Evolutionary conservation across 2,113 vertebrate genomes (phyloP).

Genomic region (Tautogolabrus adspersus): DNA sequence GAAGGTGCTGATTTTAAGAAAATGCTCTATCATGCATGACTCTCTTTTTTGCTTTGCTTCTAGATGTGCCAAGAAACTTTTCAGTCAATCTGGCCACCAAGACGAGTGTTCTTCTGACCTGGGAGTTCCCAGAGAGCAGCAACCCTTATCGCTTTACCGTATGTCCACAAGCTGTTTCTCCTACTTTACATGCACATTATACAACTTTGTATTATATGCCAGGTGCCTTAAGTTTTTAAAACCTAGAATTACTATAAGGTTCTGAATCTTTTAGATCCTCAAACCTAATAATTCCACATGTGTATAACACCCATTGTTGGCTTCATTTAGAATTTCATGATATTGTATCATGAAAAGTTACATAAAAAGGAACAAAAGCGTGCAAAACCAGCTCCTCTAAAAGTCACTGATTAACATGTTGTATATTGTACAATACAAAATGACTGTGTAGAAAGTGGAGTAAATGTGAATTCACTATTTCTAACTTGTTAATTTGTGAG

Average conservation of each 20-base stretch:
- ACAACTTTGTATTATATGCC: neutral
- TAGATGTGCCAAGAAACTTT: constrained; percentile 98
- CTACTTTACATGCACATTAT: neutral
- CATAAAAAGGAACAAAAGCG: neutral
- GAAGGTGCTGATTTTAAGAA: constrained; percentile 14
- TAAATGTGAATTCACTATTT: neutral
- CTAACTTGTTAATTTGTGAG: constrained; percentile 8
- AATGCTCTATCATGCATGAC: constrained; percentile 11
- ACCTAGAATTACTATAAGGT: neutral
- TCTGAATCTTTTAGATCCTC: neutral
- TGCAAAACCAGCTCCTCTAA: neutral
- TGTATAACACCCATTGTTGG: neutral
- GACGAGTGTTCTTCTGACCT: constrained; percentile 94
- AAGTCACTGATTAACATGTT: too few relatives aligned
- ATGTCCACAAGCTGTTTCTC: constrained; percentile 52
- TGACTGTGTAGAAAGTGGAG: too few relatives aligned
- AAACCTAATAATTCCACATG: too few relatives aligned
- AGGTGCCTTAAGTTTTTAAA: neutral
- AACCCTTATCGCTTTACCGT: constrained; percentile 92
- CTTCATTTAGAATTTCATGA: neutral
- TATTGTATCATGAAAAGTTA: neutral
- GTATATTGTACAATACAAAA: too few relatives aligned
- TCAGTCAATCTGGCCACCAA: constrained; percentile 97
- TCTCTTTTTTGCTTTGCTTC: constrained; percentile 45
- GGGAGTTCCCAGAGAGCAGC: constrained; percentile 97